phyloP scores from a whole-genome alignment of 2,888 invertebrate genomes.

The Didymodactylos carnosus region DNA sequence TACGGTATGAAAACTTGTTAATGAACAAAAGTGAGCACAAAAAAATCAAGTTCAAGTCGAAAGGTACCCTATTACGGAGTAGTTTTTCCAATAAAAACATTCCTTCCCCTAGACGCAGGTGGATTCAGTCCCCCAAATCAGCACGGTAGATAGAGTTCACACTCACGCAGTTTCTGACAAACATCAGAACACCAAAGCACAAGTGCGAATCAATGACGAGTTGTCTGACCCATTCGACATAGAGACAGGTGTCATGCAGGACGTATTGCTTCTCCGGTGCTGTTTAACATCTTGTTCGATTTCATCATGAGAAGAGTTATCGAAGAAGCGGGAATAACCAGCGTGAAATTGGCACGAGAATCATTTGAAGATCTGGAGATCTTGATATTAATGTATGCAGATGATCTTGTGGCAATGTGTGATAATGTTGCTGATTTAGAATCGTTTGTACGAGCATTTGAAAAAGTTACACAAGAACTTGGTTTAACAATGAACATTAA shows the following conservation, averaged over 20 bases:
- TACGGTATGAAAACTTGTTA: no score
- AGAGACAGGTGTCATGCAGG: background rate
- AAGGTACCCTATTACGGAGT: no score
- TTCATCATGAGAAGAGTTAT: background rate
- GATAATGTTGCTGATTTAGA: background rate
- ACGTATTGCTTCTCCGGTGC: background rate
- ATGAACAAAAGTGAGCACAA: no score
- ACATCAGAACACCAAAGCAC: background rate
- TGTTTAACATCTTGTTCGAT: background rate
- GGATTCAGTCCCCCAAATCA: no score
- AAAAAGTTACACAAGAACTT: background rate
- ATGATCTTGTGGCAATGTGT: background rate
- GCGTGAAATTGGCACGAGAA: background rate
- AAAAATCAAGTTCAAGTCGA: no score
- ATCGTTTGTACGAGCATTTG: background rate
- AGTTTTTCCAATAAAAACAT: no score
- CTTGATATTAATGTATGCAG: background rate
- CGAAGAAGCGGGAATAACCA: background rate
- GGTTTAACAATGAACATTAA: background rate
- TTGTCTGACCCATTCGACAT: background rate
- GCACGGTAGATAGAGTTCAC: no score
- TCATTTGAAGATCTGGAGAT: background rate
- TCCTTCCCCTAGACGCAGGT: no score
- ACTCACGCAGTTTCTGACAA: no score
- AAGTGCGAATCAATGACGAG: background rate